phyloP scores from a whole-genome alignment of 2,113 vertebrate species.

The Collichthys lucidus region DNA sequence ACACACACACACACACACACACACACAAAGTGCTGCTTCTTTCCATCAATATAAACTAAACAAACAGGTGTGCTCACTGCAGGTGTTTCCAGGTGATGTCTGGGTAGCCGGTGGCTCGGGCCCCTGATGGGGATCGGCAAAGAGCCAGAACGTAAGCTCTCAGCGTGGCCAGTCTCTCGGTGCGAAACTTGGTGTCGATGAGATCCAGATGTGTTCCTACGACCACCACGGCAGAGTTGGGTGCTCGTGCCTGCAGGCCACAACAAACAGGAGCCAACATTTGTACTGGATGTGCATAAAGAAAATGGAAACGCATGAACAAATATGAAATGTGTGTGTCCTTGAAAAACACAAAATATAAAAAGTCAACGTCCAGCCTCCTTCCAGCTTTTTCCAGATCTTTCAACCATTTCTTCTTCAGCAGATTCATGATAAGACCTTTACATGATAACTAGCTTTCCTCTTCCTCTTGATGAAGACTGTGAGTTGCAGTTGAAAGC shows the following conservation, averaged over 20 bases:
- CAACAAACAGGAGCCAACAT: not conserved
- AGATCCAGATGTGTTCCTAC: conserved; percentile 97
- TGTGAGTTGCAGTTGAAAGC: too few relatives aligned
- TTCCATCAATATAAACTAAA: not conserved
- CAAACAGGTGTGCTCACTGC: conserved; percentile 84
- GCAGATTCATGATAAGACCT: too few relatives aligned
- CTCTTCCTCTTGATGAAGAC: too few relatives aligned
- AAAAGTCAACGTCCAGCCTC: too few relatives aligned
- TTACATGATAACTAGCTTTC: too few relatives aligned
- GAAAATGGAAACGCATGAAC: not conserved
- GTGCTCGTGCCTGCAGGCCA: conserved; percentile 90
- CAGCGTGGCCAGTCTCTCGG: conserved; percentile 93
- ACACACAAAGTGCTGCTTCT: not conserved
- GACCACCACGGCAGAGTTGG: conserved; percentile 93
- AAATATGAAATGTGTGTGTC: not conserved
- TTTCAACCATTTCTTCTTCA: too few relatives aligned
- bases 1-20: not conserved
- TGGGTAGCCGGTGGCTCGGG: conserved; percentile 92
- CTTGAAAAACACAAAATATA: too few relatives aligned
- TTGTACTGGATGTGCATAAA: not conserved
- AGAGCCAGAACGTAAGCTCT: conserved; percentile 93
- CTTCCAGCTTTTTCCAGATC: too few relatives aligned
- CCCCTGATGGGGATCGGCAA: conserved; percentile 93
- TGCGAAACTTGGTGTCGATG: conserved; percentile 93
- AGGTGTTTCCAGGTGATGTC: conserved; percentile 95